Base-by-base conservation (phyloP, 1,140 invertebrate genomes). In the Rhyzopertha dominica region DNA sequence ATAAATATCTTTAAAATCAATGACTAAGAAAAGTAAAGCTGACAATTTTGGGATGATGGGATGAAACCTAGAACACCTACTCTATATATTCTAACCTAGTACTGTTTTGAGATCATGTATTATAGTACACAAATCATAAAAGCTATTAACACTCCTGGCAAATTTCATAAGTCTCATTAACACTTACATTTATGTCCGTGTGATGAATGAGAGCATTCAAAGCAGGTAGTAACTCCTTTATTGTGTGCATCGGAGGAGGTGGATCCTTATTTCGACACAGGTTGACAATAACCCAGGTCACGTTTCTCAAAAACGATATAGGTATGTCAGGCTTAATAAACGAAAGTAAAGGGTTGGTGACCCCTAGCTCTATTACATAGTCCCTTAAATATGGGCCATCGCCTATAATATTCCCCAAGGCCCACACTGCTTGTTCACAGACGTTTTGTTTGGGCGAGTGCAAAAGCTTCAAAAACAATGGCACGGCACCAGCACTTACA, bases 401-500 rank as follows among this genome's bases (percentile, higher is more conserved):
- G 58, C 93, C 92, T 65, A 92, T 92, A 49, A 93, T 91, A 70
- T 93, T 93, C 25, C 62, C 95, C 63, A 99, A 74, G 19, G 95
- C 95, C 95, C 95, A 99, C 1, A 98, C 95, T 29, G 95, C 92
- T 70, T 99, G 96, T 73, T 99, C 96, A 66, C 95, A 97, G 9
- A 99, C 95, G 74, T 96, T 98, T 60, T 94, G 90, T 70, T 96
- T 92, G 36, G 82, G 82, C 20, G 95, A 98, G 65, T 81, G 75
- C 13, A 99, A 74, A 36, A 99, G 75, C 61, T 89, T 79, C 32
- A 99, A 72, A 71, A 99, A 99, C 31, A 91, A 77, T 38, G 95
- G 95, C 29, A 98, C 95, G 41, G 96, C 95, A 57, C 94, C 89
- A 30, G 90, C 91, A 52, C 80, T 75, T 3, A 99, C 94, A 17